phyloP scores from a whole-genome alignment of 2,797 vertebrate genomes.

The Hippoglossus hippoglossus region DNA sequence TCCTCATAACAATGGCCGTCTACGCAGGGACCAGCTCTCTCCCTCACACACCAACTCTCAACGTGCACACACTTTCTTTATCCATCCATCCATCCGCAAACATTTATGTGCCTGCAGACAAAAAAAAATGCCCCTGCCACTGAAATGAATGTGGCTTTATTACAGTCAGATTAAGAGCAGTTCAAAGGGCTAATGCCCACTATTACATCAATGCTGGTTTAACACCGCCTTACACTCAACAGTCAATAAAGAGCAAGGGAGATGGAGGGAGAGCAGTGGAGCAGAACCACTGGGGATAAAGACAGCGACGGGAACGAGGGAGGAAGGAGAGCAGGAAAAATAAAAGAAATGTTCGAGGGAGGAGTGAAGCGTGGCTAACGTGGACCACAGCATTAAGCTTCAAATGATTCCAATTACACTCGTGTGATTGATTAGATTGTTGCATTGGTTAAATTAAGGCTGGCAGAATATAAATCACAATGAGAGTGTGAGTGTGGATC shows the following conservation, averaged over 20 bases:
- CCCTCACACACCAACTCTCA: not conserved
- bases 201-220: constrained; percentile 80
- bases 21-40: constrained; percentile 28
- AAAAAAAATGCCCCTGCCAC: constrained; percentile 26
- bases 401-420: constrained; percentile 68
- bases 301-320: constrained; percentile 16
- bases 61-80: constrained; percentile 1
- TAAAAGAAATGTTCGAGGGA: constrained; percentile 32
- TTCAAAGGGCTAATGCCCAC: constrained; percentile 82
- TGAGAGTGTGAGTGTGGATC: constrained; percentile 21
- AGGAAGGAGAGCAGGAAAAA: not conserved
- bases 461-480: constrained; percentile 53
- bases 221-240: constrained; percentile 75
- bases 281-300: constrained; percentile 62
- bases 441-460: constrained; percentile 59
- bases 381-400: constrained; percentile 65
- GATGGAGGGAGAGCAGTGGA: constrained; percentile 69
- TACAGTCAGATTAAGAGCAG: constrained; percentile 78
- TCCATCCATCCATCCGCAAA: constrained; percentile 29
- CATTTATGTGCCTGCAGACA: constrained; percentile 8
- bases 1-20: constrained; percentile 47
- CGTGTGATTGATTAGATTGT: constrained; percentile 72
- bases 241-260: constrained; percentile 81
- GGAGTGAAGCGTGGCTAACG: constrained; percentile 64
- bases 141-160: constrained; percentile 79